Conservation (phyloP, 1,140 invertebrate genomes). For the Lepidurus packardi region DNA sequence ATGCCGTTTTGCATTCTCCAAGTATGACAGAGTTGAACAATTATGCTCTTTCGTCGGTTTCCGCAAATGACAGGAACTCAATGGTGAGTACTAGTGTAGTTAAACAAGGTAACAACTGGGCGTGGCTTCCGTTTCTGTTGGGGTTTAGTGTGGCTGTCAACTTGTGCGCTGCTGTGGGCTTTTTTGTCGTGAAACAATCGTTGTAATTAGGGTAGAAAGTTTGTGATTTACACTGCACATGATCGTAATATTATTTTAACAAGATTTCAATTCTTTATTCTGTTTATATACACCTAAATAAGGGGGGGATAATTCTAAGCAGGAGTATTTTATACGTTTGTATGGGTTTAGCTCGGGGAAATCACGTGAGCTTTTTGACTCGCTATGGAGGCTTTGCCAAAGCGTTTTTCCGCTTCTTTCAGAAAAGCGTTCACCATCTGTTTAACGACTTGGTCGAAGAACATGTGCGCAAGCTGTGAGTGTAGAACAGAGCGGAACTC, state of each 20-base stretch:
- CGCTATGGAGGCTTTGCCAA: slow-evolving; percentile 52
- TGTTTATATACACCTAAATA: no score
- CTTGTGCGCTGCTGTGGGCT: background rate
- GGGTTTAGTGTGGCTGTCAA: background rate
- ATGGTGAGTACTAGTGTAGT: background rate
- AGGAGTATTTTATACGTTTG: no score
- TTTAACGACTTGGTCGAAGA: slow-evolving; percentile 92
- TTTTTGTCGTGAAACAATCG: background rate
- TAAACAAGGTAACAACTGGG: background rate
- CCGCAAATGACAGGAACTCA: background rate
- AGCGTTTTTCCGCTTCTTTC: slow-evolving; percentile 67
- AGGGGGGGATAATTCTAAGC: no score
- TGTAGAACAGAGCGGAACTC: slow-evolving; percentile 80
- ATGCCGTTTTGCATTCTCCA: background rate
- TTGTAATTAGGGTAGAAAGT: background rate
- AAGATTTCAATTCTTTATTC: no score
- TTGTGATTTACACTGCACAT: no score
- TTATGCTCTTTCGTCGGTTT: background rate
- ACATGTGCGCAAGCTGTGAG: slow-evolving; percentile 81
- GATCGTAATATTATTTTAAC: no score
- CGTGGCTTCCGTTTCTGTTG: background rate
- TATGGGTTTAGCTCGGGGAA: background rate
- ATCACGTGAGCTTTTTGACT: slow-evolving; percentile 32
- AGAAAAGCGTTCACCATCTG: slow-evolving; percentile 94
- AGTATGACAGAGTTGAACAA: background rate